These are phyloP conservation scores for Rattus norvegicus DNA, from an alignment of 2,113 vertebrate species.

Conservation along the genomic window DNA sequence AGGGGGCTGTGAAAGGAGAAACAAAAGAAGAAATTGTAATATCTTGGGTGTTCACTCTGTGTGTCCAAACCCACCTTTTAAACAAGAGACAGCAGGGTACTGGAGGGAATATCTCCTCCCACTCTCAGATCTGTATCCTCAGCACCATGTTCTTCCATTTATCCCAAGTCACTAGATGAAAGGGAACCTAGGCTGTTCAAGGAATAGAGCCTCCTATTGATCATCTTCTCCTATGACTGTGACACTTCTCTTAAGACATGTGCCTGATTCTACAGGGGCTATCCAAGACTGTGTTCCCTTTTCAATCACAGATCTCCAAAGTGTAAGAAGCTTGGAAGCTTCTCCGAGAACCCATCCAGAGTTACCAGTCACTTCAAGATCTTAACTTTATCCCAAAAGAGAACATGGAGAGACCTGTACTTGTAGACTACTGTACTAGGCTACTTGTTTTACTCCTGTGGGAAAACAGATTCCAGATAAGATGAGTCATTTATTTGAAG, in stretches of 20 bases:
- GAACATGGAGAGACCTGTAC: neutral
- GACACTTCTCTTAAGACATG: neutral
- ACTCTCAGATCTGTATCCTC: neutral
- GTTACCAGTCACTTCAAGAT: neutral
- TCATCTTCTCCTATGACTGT: neutral
- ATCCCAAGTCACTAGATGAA: neutral
- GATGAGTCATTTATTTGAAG: neutral
- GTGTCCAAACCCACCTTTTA: neutral
- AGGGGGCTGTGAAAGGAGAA: neutral
- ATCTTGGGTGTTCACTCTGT: neutral
- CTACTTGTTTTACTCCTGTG: neutral
- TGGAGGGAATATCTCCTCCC: neutral
- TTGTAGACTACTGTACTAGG: neutral
- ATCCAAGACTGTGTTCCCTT: neutral
- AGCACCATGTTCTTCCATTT: neutral
- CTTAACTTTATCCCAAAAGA: neutral
- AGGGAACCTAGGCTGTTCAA: neutral
- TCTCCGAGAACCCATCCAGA: neutral
- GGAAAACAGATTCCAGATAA: neutral
- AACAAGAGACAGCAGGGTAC: neutral
- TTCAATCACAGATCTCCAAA: neutral
- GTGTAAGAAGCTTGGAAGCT: neutral
- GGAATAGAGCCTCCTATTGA: neutral
- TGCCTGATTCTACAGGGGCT: neutral
- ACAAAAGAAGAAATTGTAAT: neutral